Conservation (phyloP, 2,797 vertebrate genomes). For the Characodon lateralis region DNA sequence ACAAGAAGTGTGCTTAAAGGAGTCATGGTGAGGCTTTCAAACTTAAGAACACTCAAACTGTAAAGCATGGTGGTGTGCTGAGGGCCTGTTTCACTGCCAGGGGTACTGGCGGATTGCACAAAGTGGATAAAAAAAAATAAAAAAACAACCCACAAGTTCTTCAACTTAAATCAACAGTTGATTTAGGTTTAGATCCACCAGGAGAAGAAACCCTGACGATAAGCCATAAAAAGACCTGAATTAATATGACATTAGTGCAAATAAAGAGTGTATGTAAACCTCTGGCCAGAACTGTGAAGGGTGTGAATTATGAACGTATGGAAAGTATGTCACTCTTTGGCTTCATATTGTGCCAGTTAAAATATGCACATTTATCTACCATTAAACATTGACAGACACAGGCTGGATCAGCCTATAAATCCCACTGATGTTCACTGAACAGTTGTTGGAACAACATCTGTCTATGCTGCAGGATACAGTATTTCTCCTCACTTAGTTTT, state of each 20-base stretch:
- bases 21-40: no score
- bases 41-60: no score
- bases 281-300: neutral
- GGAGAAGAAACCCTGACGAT: no score
- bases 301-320: neutral
- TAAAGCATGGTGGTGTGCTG: no score
- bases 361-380: conserved; percentile 20
- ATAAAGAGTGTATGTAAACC: neutral
- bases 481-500: conserved; percentile 34
- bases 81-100: no score
- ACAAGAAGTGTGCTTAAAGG: no score
- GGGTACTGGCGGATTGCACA: no score
- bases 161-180: no score
- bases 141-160: no score
- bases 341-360: conserved; percentile 23
- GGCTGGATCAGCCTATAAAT: conserved; percentile 22
- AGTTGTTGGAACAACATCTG: conserved; percentile 18
- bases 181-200: no score
- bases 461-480: conserved; percentile 21
- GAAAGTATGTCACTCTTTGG: conserved; percentile 1
- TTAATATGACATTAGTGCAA: neutral
- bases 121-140: no score
- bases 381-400: conserved; percentile 10
- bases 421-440: conserved; percentile 20
- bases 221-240: neutral